These are phyloP conservation scores for Phytoseiulus persimilis DNA, from an alignment of 2,888 invertebrate species.

Conservation along the genomic window DNA sequence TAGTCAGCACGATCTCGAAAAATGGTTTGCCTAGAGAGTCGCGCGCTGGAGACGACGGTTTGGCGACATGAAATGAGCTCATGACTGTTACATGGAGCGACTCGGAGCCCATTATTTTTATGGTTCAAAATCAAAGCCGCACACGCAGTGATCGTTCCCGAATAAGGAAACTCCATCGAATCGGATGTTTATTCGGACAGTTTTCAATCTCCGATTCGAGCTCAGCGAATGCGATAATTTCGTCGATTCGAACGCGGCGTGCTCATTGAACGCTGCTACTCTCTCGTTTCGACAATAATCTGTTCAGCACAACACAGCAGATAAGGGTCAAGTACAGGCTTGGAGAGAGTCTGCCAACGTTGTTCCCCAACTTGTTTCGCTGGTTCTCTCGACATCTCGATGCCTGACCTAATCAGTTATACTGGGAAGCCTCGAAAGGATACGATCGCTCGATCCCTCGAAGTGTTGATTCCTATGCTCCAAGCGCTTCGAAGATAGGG, in stretches of 20 bases:
- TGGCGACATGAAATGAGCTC: too few species aligned
- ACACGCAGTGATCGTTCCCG: too few species aligned
- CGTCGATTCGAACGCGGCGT: background rate
- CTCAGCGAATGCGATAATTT: background rate
- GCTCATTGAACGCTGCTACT: background rate
- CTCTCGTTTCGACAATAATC: background rate
- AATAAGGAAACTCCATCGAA: too few species aligned
- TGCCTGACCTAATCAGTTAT: background rate
- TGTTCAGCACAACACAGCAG: background rate
- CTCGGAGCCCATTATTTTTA: too few species aligned
- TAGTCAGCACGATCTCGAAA: too few species aligned
- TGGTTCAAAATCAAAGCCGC: too few species aligned
- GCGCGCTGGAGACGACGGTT: too few species aligned
- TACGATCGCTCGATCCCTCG: background rate
- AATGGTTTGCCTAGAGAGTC: too few species aligned
- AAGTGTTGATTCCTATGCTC: background rate
- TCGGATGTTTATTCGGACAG: too few species aligned
- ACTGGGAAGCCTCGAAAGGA: background rate
- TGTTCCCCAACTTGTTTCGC: background rate
- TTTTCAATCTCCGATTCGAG: too few species aligned
- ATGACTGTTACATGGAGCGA: too few species aligned
- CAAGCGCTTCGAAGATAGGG: background rate
- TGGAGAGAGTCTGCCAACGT: background rate
- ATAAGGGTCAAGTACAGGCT: background rate
- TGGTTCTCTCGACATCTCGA: background rate